Evolutionary conservation across 2,797 vertebrate species (phyloP).

Genomic region (Oryzias dopingdopingensis): DNA sequence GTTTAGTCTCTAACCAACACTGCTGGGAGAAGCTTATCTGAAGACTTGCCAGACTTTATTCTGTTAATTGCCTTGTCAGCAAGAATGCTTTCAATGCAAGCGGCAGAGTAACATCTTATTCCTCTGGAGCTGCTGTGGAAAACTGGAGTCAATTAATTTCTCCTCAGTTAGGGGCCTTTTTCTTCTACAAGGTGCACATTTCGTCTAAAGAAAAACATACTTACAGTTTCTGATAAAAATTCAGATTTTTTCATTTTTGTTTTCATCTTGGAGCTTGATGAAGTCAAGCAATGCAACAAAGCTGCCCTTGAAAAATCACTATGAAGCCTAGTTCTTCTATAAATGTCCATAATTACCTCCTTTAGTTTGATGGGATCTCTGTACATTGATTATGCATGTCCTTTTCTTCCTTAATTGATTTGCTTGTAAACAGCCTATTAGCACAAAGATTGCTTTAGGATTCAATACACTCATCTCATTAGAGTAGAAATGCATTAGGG

Average conservation of each 20-base stretch:
- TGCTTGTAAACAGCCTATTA: conserved; percentile 74
- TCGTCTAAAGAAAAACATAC: conserved; percentile 6
- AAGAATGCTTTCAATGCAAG: conserved; percentile 11
- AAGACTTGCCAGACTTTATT: conserved; percentile 24
- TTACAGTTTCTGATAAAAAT: conserved; percentile 15
- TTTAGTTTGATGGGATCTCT: conserved; percentile 46
- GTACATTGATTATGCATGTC: conserved; percentile 59
- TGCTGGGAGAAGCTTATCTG: conserved; percentile 10
- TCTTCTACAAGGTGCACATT: conserved; percentile 16
- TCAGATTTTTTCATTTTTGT: conserved; percentile 18
- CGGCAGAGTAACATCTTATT: conserved; percentile 9
- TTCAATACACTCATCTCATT: conserved; percentile 70
- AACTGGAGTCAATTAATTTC: conserved; percentile 24
- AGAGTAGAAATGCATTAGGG: conserved; percentile 57
- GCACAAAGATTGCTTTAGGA: conserved; percentile 68
- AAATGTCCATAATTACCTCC: conserved; percentile 38
- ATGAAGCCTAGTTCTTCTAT: conserved; percentile 26
- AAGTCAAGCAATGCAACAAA: conserved; percentile 18
- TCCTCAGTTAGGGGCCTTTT: conserved; percentile 13
- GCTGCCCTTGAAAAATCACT: conserved; percentile 37
- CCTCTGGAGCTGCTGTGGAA: conserved; percentile 19
- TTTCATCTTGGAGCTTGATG: conserved; percentile 19
- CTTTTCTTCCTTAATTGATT: conserved; percentile 65
- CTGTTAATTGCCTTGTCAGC: conserved; percentile 19
- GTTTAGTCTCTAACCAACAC: conserved; percentile 23